These are phyloP conservation scores for Saxidomus purpurata DNA, from an alignment of 1,140 invertebrate species.

Conservation along the genomic window DNA sequence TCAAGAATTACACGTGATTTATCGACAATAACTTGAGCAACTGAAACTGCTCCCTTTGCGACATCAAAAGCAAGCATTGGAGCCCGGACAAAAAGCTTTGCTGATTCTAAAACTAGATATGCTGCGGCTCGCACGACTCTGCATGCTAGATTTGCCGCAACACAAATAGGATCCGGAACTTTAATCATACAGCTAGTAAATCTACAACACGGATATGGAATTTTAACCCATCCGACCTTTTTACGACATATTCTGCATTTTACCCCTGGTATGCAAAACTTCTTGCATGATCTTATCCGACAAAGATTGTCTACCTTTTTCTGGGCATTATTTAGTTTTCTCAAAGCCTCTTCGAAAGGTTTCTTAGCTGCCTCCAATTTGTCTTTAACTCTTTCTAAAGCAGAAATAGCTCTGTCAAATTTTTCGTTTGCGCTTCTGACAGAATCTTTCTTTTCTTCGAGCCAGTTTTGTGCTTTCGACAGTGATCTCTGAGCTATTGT, in stretches of 20 bases:
- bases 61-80: constrained; percentile 65
- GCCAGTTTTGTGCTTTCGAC: constrained; percentile 42
- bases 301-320: constrained; percentile 64
- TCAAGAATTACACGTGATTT: constrained; percentile 62
- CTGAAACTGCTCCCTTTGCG: constrained; percentile 48
- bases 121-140: constrained; percentile 36
- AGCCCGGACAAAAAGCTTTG: constrained; percentile 59
- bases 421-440: constrained; percentile 25
- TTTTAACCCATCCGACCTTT: constrained; percentile 24
- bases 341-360: constrained; percentile 50
- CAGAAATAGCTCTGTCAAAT: constrained; percentile 59
- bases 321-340: constrained; percentile 51
- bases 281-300: constrained; percentile 40
- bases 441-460: constrained; percentile 38
- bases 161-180: constrained; percentile 59
- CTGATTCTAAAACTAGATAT: constrained; percentile 59
- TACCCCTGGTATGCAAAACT: constrained; percentile 63
- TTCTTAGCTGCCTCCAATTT: constrained; percentile 59
- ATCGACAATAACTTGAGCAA: constrained; percentile 63
- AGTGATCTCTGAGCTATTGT: not conserved
- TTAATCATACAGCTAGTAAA: constrained; percentile 65
- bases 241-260: constrained; percentile 34
- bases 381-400: constrained; percentile 51
- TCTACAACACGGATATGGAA: constrained; percentile 42
- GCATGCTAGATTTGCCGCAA: constrained; percentile 54